Conservation (phyloP, 2,888 invertebrate species). For the Elysia crispata region DNA sequence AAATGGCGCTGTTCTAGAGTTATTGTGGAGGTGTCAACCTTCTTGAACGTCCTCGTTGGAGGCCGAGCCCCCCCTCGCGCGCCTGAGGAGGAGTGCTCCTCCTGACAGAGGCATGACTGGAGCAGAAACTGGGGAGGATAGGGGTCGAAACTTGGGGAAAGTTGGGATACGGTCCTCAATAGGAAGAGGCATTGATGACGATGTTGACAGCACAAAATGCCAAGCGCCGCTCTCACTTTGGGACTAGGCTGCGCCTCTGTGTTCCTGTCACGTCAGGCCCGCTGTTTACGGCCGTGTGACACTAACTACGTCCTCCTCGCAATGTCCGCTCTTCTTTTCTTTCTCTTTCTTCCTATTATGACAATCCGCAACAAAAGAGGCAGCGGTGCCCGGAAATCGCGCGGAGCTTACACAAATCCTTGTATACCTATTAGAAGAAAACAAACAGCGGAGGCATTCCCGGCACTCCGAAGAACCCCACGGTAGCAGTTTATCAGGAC, state of each 20-base stretch:
- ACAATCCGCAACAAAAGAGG: constrained; percentile 18
- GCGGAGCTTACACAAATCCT: constrained; percentile 32
- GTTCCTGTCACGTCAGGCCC: too few species aligned
- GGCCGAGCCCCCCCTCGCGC: too few species aligned
- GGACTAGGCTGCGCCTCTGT: constrained; percentile 23
- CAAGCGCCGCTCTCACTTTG: constrained; percentile 35
- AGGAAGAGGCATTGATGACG: constrained; percentile 36
- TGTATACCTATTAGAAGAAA: constrained; percentile 45
- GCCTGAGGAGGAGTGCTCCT: too few species aligned
- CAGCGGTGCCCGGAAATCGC: constrained; percentile 21
- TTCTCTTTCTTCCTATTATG: constrained; percentile 14
- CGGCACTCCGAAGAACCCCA: too few species aligned
- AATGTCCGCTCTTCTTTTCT: too few species aligned
- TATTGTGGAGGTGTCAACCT: too few species aligned
- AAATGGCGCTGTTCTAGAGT: too few species aligned
- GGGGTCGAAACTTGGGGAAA: too few species aligned
- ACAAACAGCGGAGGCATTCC: constrained; percentile 25
- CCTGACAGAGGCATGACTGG: too few species aligned
- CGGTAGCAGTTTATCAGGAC: too few species aligned
- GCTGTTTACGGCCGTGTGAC: constrained; percentile 30
- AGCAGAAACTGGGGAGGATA: too few species aligned
- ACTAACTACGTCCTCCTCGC: constrained; percentile 42
- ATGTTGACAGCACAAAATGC: constrained; percentile 40
- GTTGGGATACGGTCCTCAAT: not conserved
- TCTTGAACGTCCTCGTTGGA: too few species aligned